Base-by-base conservation (phyloP, 2,113 vertebrate species). In the Gulo gulo region DNA sequence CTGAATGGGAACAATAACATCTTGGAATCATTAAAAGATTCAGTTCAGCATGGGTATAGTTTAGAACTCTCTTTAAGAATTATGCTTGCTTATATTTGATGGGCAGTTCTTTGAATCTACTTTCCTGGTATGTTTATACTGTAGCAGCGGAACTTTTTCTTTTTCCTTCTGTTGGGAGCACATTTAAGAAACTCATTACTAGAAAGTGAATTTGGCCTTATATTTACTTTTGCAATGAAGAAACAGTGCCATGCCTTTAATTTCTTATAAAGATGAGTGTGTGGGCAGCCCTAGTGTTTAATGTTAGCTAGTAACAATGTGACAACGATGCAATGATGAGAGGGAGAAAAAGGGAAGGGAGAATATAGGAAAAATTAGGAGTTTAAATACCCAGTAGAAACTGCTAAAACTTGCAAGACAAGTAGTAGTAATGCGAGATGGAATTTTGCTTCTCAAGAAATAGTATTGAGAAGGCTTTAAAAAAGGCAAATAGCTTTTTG, bases 1-100 rank as follows among this genome's bases (percentile, higher is more conserved):
- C 42, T 82, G 97, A 95, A 97, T 92, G 69, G 57, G 57, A 95
- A 90, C 7, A 88, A 34, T 90, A 6, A 0, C 6, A 0, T 21
- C 96, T 98, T 97, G 74, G 36, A 82, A 95, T 92, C 26, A 16
- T 79, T 97, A 78, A 97, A 93, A 0, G 0, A 29, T 84, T 96
- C 79, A 29, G 4, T 92, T 97, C 91, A 94, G 76, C 95, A 92
- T 88, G n/a, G 94, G 63, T 91, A 78, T 47, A 95, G 42, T 65
- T 79, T 97, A 96, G 79, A 95, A 84, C n/a, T 93, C 57, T 92
- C 84, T 95, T 93, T 93, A 96, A 91, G 45, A 94, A 97, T 96
- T 82, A 24, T 93, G 80, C 73, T 97, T 94, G 45, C 1, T 91
- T 97, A 65, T 92, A 97, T 98, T 95, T 95, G 92, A 94, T 88